Evolutionary conservation across 2,888 invertebrate genomes (phyloP).

Genomic region (Archips crataeganus): DNA sequence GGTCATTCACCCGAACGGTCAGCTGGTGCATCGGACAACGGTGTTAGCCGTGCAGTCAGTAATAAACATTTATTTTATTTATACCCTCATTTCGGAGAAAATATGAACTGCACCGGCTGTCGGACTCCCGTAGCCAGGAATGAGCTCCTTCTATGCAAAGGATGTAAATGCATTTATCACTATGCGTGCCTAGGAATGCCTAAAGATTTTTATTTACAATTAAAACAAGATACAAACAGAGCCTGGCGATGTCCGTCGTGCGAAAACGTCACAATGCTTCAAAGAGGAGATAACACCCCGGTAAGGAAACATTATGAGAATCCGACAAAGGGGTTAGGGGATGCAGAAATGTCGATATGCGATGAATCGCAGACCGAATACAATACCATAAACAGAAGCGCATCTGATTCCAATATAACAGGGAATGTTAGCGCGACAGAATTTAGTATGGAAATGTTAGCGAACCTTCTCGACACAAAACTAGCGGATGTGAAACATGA

Average conservation of each 20-base stretch:
- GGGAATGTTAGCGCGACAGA: neutral
- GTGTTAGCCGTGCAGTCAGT: too few relatives aligned
- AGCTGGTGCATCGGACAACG: too few relatives aligned
- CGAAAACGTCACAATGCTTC: neutral
- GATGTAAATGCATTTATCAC: too few relatives aligned
- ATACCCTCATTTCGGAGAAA: too few relatives aligned
- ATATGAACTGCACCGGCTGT: too few relatives aligned
- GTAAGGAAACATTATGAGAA: neutral
- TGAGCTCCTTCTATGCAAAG: too few relatives aligned
- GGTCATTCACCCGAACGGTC: too few relatives aligned
- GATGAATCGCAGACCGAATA: neutral
- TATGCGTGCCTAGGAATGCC: too few relatives aligned
- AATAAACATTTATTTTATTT: too few relatives aligned
- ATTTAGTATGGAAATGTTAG: neutral
- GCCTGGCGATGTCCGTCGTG: neutral
- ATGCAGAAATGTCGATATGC: neutral
- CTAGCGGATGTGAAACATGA: constrained; percentile 1
- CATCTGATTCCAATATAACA: neutral
- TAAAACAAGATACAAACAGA: too few relatives aligned
- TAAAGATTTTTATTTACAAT: too few relatives aligned
- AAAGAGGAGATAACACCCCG: neutral
- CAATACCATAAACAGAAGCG: neutral
- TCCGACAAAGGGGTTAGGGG: neutral
- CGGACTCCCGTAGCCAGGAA: too few relatives aligned
- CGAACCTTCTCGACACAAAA: neutral